Evolutionary conservation across 2,888 invertebrate species (phyloP).

Genomic region (Melinopterus prodromus): DNA sequence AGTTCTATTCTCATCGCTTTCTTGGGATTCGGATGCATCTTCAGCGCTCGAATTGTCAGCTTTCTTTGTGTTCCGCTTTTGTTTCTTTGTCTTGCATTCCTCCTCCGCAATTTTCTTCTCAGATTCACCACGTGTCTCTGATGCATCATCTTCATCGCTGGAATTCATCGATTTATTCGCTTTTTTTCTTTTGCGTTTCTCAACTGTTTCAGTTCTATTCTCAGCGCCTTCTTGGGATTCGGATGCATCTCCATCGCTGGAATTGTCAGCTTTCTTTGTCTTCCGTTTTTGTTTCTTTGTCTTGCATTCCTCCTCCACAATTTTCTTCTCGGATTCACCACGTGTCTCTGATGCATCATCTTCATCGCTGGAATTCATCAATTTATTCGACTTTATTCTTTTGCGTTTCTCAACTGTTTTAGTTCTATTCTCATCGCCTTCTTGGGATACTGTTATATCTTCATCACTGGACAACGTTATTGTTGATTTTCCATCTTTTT

Average conservation of each 20-base stretch:
- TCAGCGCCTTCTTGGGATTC: not conserved
- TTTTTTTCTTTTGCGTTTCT: not conserved
- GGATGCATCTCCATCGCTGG: not conserved
- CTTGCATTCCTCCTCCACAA: not conserved
- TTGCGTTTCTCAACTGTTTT: not conserved
- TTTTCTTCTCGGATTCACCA: not conserved
- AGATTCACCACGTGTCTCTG: not conserved
- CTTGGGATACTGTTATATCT: not conserved
- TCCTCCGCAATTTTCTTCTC: not conserved
- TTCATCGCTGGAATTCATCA: not conserved
- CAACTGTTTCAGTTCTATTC: not conserved
- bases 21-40: not conserved
- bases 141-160: slow-evolving; percentile 19
- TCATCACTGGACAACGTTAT: not conserved
- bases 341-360: slow-evolving; percentile 5
- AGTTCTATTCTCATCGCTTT: not conserved
- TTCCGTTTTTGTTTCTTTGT: slow-evolving; percentile 10
- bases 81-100: slow-evolving; percentile 14
- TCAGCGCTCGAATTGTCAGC: not conserved
- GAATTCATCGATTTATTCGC: not conserved
- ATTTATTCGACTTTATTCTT: not conserved
- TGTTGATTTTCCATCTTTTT: slow-evolving; percentile 13
- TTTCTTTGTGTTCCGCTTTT: not conserved
- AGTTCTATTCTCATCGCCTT: not conserved
- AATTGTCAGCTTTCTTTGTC: not conserved